phyloP scores from a whole-genome alignment of 2,797 vertebrate genomes.

The Danio kyathit region DNA sequence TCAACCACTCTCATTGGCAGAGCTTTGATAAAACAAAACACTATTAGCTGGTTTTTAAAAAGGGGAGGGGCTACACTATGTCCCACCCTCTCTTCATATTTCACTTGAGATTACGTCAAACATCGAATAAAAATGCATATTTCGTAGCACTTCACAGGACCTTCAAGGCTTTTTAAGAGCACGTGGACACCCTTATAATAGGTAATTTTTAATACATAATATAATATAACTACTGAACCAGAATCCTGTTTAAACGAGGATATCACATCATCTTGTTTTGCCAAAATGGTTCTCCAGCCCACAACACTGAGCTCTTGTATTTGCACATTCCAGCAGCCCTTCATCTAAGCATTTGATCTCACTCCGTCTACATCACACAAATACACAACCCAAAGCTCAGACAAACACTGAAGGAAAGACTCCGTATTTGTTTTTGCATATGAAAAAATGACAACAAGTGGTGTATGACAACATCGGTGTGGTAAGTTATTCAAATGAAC shows the following conservation, averaged over 20 bases:
- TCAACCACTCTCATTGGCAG: too few relatives aligned
- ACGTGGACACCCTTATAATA: too few relatives aligned
- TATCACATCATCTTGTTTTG: not conserved
- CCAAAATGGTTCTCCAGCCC: conserved; percentile 1
- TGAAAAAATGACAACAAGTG: not conserved
- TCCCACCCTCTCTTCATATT: too few relatives aligned
- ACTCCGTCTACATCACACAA: conserved; percentile 28
- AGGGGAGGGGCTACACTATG: too few relatives aligned
- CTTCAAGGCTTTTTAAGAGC: too few relatives aligned
- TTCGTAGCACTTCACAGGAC: too few relatives aligned
- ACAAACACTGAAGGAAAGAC: not conserved
- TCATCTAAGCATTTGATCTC: conserved; percentile 47
- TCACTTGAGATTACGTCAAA: too few relatives aligned
- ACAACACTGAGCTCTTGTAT: conserved; percentile 37
- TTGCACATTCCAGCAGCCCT: conserved; percentile 47
- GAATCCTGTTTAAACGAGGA: conserved; percentile 1
- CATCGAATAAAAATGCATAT: too few relatives aligned
- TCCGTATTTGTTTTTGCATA: not conserved
- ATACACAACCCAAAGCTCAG: conserved; percentile 38
- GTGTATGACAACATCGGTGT: not conserved
- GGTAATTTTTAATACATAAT: not conserved
- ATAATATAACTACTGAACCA: not conserved
- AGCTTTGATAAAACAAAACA: too few relatives aligned
- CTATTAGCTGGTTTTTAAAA: too few relatives aligned
- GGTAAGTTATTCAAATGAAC: conserved; percentile 1